Evolutionary conservation across 2,797 vertebrate genomes (phyloP), one percentile per base, ranked within the genome.

Genomic region (Cyclura pinguis): DNA sequence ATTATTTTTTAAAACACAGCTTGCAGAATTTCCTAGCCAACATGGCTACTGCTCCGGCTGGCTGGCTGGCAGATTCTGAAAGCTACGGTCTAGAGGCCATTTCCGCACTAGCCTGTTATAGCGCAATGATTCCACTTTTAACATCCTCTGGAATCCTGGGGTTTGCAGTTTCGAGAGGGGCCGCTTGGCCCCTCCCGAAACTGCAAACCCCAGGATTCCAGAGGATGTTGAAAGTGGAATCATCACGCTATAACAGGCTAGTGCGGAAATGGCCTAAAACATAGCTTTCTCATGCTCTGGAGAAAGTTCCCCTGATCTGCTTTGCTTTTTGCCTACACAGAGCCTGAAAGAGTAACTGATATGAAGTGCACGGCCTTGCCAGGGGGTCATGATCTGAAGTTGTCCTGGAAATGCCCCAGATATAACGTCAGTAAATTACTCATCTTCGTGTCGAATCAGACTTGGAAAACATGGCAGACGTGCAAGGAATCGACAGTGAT

Each of bases 381-480:
- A 7, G 62, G 92, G 18, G 95, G 94, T 1, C 91, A 92, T 1
- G 82, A 88, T 8, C 59, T 96, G 50, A 5, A 62, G 24, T 80
- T 97, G 59, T 77, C 32, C 73, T 96, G 95, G 94, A 22, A 77
- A 8, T 97, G 96, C 62, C 96, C 95, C 20, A 0, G 0, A 0
- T 93, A 94, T 1, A 80, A 91, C 29, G 90, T 85, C 1, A 89
- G 95, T 22, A 4, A 3, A 52, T 89, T 96, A 50, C 35, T 87
- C 27, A n/a, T 95, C 85, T 6, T 90, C 20, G 90, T 95, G 52
- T 88, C 64, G 0, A 4, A 24, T 6, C 77, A 76, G 32, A 0
- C 0, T 42, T 0, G 0, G 42, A 27, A 1, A 16, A 8, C 1
- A 42, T 0, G 57, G 32, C 1, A 0, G 0, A 16, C 20, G 1